Conservation (phyloP, 2,888 invertebrate species). For the Spicauda simplicius region DNA sequence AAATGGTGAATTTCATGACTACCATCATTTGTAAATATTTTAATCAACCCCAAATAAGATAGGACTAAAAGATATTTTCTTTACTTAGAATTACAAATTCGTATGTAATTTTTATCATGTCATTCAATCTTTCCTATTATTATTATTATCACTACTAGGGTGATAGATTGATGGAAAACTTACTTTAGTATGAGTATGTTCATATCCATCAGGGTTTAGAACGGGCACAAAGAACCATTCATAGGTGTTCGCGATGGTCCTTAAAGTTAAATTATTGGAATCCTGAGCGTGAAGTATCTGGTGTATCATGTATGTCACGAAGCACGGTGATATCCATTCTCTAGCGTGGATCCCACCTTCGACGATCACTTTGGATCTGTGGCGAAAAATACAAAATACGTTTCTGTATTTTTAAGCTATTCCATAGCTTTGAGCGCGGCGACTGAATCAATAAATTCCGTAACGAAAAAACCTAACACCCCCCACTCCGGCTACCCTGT, state of each 20-base stretch:
- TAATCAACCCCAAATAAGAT: no score
- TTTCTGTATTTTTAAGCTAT: no score
- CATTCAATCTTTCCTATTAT: no score
- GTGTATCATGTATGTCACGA: constrained; percentile 84
- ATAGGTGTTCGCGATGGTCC: constrained; percentile 70
- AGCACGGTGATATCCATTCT: constrained; percentile 89
- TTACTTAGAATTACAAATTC: no score
- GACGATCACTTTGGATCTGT: constrained; percentile 79
- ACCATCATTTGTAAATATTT: no score
- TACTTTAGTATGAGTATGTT: constrained; percentile 84
- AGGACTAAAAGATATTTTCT: no score
- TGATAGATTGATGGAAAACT: constrained; percentile 18
- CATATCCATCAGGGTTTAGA: constrained; percentile 91
- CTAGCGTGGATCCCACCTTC: constrained; percentile 89
- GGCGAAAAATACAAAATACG: constrained; percentile 4
- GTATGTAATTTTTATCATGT: no score
- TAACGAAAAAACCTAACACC: no score
- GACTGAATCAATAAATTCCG: no score
- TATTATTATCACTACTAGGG: neutral
- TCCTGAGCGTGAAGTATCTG: constrained; percentile 70
- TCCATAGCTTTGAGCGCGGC: no score
- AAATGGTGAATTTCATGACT: no score
- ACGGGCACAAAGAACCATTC: constrained; percentile 90
- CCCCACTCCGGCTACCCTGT: no score
- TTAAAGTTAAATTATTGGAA: constrained; percentile 63